A percentile compares a stretch with the other conserved stretches of the same genome.
Evolutionary conservation across 1,140 invertebrate species (phyloP).

Genomic region (Spodoptera frugiperda): DNA sequence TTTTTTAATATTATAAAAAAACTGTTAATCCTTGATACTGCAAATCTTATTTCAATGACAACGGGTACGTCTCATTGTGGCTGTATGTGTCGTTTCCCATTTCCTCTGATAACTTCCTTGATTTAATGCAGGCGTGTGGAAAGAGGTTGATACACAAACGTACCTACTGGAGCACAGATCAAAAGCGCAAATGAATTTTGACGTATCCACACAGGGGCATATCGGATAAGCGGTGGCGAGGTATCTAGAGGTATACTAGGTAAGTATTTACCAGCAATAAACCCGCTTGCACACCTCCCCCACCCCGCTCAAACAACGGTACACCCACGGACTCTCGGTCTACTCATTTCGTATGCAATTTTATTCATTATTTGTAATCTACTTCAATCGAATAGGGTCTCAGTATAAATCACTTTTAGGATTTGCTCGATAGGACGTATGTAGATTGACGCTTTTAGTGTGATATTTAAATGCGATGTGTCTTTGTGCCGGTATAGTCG

Average conservation of each 20-base stretch:
- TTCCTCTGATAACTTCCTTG: conserved; percentile 26
- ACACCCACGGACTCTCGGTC: conserved; percentile 72
- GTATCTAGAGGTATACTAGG: conserved; percentile 55
- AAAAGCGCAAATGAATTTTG: conserved; percentile 60
- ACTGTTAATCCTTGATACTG: too few species aligned
- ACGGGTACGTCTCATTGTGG: background rate
- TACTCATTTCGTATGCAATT: conserved; percentile 85
- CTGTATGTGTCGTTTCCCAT: conserved; percentile 2
- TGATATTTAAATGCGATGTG: conserved; percentile 78
- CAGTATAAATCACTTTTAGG: conserved; percentile 84
- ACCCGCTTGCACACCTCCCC: conserved; percentile 54
- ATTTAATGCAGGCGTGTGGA: conserved; percentile 50
- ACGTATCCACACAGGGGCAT: conserved; percentile 58
- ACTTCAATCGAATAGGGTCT: conserved; percentile 82
- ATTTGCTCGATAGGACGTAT: conserved; percentile 79
- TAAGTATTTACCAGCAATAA: conserved; percentile 78
- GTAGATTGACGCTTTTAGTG: conserved; percentile 84
- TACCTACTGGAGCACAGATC: conserved; percentile 52
- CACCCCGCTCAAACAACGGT: conserved; percentile 74
- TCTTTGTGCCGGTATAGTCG: conserved; percentile 70
- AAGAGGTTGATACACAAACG: conserved; percentile 21
- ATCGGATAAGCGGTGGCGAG: conserved; percentile 48
- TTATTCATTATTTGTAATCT: conserved; percentile 86
- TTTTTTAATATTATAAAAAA: too few species aligned
- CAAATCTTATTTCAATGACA: conserved; percentile 9